phyloP scores from a whole-genome alignment of 2,797 vertebrate genomes.

The Poeciliopsis paucimaculata region DNA sequence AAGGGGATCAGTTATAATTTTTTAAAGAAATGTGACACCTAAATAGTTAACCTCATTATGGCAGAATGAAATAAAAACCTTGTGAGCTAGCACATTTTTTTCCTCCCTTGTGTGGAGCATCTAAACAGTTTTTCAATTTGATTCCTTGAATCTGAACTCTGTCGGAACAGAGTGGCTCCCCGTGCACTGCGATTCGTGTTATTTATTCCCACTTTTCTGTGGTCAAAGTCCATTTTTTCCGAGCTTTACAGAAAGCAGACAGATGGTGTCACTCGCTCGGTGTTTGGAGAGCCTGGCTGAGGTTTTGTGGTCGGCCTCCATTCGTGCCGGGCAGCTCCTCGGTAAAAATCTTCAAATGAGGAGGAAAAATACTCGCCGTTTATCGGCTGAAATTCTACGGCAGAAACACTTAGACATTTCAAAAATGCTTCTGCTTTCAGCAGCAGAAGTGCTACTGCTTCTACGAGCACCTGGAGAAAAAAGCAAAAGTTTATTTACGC shows the following conservation, averaged over 20 bases:
- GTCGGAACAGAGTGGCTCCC: not conserved
- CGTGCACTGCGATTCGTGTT: not conserved
- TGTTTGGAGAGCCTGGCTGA: slow-evolving; percentile 59
- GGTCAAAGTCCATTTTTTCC: not conserved
- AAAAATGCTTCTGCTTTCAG: not conserved
- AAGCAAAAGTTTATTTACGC: not conserved
- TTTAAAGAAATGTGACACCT: not conserved
- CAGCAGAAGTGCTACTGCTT: not conserved
- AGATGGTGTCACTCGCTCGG: slow-evolving; percentile 12
- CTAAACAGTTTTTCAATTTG: not conserved
- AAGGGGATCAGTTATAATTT: not conserved
- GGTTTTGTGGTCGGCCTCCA: slow-evolving; percentile 83
- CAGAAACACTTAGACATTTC: not conserved
- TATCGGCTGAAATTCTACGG: not conserved
- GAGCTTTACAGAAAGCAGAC: not conserved
- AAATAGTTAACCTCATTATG: not conserved
- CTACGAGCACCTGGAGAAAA: too few relatives aligned
- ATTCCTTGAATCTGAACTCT: not conserved
- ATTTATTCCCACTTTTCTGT: not conserved
- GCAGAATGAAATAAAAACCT: not conserved
- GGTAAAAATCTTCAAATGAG: not conserved
- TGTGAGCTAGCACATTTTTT: not conserved
- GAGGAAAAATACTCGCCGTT: not conserved
- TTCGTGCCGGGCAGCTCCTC: slow-evolving; percentile 74
- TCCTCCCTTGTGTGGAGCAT: not conserved